Evolutionary conservation across 2,113 vertebrate genomes (phyloP).

Genomic region (Plecotus auritus): DNA sequence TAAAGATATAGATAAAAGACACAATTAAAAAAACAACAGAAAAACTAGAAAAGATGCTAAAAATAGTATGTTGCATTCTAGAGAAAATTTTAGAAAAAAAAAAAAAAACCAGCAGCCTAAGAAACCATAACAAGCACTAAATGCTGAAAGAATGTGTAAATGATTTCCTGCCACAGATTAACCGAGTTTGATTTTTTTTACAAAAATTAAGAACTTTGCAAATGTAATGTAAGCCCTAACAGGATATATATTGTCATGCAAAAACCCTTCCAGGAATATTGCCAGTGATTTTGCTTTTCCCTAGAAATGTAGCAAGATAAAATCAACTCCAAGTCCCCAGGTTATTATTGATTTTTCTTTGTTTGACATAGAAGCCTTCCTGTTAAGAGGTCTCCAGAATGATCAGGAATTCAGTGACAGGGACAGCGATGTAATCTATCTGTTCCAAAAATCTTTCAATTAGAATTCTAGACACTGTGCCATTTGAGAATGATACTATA

Average conservation of each 20-base stretch:
- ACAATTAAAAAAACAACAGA: neutral
- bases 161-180: neutral
- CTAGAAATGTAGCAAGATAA: neutral
- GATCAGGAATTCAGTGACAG: neutral
- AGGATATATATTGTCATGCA: neutral
- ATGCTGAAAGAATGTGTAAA: neutral
- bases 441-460: constrained; percentile 6
- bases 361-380: constrained; percentile 7
- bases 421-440: neutral
- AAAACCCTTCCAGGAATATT: neutral
- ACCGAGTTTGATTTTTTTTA: neutral
- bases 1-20: neutral
- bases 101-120: neutral
- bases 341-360: constrained; percentile 39
- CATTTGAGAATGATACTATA: neutral
- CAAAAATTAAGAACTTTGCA: neutral
- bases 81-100: neutral
- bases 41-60: neutral
- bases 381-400: constrained; percentile 12
- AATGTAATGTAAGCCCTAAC: neutral
- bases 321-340: constrained; percentile 2
- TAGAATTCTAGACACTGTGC: neutral
- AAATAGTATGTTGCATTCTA: neutral
- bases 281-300: constrained; percentile 5
- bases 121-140: neutral